These are phyloP conservation scores for Cladopsammia gracilis DNA, from an alignment of 64 coral and sea anemone genomes.

Conservation along the genomic window DNA sequence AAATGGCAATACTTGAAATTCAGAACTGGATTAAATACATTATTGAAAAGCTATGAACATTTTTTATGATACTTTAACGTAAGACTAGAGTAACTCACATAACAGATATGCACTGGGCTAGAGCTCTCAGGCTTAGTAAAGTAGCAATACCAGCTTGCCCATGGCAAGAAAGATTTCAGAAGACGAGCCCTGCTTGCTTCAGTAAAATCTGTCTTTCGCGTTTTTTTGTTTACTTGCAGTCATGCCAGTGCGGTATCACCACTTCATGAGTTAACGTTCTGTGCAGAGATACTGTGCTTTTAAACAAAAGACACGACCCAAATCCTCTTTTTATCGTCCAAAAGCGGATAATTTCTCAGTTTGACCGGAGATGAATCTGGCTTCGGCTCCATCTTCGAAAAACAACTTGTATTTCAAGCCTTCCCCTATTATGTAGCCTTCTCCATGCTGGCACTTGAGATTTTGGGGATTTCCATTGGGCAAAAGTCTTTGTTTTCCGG, in stretches of 20 bases:
- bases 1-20: no score
- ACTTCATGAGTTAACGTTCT: neutral
- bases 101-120: no score
- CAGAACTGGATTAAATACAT: no score
- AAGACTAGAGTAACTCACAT: no score
- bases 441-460: neutral
- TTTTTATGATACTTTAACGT: no score
- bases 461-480: neutral
- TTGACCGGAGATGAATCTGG: neutral
- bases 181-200: neutral
- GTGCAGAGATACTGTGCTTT: neutral
- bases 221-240: neutral
- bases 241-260: neutral
- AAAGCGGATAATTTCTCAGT: neutral
- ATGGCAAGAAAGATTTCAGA: no score
- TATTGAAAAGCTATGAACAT: no score
- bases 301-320: neutral
- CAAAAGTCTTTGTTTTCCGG: neutral
- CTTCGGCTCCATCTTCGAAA: neutral
- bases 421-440: neutral
- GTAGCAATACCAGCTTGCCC: no score
- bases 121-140: no score
- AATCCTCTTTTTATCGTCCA: neutral
- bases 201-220: neutral
- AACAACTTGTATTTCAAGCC: conserved; percentile 6